These are phyloP conservation scores for Monarcha castaneiventris DNA, from an alignment of 2,113 vertebrate species.

Conservation along the genomic window DNA sequence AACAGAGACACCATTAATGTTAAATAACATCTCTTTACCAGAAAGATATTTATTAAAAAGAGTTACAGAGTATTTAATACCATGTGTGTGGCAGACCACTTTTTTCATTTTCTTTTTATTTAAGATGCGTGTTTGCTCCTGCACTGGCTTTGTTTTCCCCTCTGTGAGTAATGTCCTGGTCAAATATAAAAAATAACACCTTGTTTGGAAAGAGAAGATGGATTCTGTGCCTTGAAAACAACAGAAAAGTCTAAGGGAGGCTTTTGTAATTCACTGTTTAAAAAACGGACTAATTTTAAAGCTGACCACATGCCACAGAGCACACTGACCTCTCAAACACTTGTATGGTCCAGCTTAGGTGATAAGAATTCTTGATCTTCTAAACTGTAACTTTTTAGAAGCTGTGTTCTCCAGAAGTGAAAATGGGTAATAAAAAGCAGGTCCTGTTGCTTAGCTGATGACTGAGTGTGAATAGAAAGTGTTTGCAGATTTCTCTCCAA, in stretches of 20 bases:
- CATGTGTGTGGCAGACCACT: not conserved
- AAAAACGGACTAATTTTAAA: not conserved
- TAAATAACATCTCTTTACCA: not conserved
- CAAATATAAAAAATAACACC: not conserved
- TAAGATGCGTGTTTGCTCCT: not conserved
- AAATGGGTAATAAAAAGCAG: conserved; percentile 22
- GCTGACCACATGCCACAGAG: not conserved
- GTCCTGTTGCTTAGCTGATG: not conserved
- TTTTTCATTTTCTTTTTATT: not conserved
- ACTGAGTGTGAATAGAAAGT: conserved; percentile 10
- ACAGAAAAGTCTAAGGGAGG: not conserved
- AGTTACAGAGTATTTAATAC: not conserved
- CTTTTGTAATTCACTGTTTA: not conserved
- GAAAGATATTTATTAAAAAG: not conserved
- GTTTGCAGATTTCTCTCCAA: not conserved
- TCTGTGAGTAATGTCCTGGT: not conserved
- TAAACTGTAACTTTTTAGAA: not conserved
- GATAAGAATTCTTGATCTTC: conserved; percentile 27
- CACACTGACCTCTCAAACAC: not conserved
- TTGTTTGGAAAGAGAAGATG: not conserved
- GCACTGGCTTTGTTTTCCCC: not conserved
- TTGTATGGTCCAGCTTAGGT: not conserved
- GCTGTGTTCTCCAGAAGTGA: not conserved
- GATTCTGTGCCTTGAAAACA: not conserved
- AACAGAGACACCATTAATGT: not conserved